These are phyloP conservation scores for Zosterops borbonicus DNA, from an alignment of 2,113 vertebrate genomes.

Conservation along the genomic window DNA sequence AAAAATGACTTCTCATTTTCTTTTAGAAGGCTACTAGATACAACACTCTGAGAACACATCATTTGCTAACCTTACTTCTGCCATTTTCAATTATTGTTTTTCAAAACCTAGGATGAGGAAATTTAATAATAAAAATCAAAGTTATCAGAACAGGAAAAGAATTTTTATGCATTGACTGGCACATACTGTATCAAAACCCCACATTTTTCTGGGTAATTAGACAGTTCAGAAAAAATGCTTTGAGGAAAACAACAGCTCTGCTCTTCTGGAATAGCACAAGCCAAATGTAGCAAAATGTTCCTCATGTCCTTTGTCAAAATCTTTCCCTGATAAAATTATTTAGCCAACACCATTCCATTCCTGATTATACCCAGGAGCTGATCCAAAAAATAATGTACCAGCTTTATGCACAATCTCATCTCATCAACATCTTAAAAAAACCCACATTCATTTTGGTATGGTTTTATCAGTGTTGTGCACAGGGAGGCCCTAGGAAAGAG, in stretches of 20 bases:
- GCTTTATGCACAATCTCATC: neutral
- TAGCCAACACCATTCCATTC: slow-evolving; percentile 14
- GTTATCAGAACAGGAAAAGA: neutral
- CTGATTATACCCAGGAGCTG: slow-evolving; percentile 20
- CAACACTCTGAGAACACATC: neutral
- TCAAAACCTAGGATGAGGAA: neutral
- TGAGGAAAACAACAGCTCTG: neutral
- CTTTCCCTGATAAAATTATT: slow-evolving; percentile 25
- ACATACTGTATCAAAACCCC: neutral
- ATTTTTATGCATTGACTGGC: neutral
- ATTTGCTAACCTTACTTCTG: neutral
- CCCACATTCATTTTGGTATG: neutral
- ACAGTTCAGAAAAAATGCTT: neutral
- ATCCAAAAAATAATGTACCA: slow-evolving; percentile 25
- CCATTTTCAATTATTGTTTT: neutral
- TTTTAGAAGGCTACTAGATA: neutral
- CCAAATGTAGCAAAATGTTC: slow-evolving; percentile 20
- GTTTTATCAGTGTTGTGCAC: neutral
- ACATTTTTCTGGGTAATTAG: neutral
- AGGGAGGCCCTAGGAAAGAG: neutral
- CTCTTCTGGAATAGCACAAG: neutral
- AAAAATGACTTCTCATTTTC: neutral
- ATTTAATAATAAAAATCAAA: slow-evolving; percentile 18
- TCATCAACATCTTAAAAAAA: neutral
- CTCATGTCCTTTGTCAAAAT: neutral